Evolutionary conservation across 2,113 vertebrate genomes (phyloP).

Genomic region (Accipiter cooperii): DNA sequence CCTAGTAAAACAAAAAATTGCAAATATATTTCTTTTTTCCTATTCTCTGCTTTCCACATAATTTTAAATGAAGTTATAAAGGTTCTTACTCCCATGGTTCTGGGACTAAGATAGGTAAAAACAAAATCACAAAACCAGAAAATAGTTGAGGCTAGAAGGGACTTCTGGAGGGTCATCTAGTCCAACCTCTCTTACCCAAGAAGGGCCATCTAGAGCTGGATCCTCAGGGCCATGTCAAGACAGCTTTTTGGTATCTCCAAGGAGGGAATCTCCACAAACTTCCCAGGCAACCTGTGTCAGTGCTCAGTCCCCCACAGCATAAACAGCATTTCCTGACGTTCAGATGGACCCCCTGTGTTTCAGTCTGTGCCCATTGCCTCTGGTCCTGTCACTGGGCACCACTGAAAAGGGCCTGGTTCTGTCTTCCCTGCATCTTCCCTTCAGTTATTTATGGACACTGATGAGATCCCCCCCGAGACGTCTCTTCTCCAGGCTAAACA

Average conservation of each 20-base stretch:
- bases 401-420: not conserved
- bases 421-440: not conserved
- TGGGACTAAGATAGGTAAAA: not conserved
- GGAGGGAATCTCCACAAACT: not conserved
- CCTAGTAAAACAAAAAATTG: not conserved
- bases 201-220: not conserved
- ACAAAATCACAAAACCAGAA: not conserved
- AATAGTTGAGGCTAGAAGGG: not conserved
- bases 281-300: not conserved
- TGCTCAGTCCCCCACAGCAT: not conserved
- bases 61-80: not conserved
- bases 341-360: not conserved
- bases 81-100: not conserved
- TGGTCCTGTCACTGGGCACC: not conserved
- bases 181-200: not conserved
- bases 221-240: not conserved
- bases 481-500: not conserved
- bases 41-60: not conserved
- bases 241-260: not conserved
- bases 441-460: not conserved
- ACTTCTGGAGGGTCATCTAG: not conserved
- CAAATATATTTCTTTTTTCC: rapidly evolving
- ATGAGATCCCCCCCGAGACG: not conserved
- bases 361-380: not conserved
- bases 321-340: not conserved